A percentile compares a stretch with the other conserved stretches of the same genome.
Conservation (phyloP, 2,888 invertebrate species). For the Eretmocerus hayati region DNA sequence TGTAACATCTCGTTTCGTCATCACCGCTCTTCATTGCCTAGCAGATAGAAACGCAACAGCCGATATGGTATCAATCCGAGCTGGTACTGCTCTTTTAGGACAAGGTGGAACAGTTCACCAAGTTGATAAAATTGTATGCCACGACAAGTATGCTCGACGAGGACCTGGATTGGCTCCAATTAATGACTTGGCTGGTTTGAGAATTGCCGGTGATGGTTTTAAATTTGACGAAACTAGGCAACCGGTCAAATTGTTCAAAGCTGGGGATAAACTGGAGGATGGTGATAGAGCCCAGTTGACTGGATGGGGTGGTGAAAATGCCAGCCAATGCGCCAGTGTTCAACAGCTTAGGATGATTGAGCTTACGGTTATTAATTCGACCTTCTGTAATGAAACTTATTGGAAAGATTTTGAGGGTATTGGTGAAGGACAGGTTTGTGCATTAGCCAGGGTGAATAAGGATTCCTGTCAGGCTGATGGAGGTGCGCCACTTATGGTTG, state of each 20-base stretch:
- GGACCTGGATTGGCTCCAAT: slow-evolving; percentile 24
- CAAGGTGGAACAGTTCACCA: slow-evolving; percentile 49
- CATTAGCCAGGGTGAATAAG: no score
- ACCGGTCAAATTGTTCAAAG: slow-evolving; percentile 46
- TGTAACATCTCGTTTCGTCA: background rate
- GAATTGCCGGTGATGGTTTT: slow-evolving; percentile 47
- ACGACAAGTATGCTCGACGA: slow-evolving; percentile 50
- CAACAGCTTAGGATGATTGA: no score
- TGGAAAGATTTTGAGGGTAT: no score
- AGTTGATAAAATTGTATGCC: slow-evolving; percentile 48
- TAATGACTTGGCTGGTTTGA: slow-evolving; percentile 53
- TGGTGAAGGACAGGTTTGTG: no score
- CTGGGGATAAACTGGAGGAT: slow-evolving; percentile 23
- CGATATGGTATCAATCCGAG: no score
- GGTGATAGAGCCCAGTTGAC: slow-evolving; percentile 22
- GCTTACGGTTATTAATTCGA: no score
- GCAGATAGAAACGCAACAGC: no score
- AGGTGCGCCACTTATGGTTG: no score
- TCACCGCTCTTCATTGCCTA: slow-evolving; percentile 4
- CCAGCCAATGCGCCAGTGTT: no score
- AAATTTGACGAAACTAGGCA: slow-evolving; percentile 47
- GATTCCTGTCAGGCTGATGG: no score
- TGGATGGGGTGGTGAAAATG: slow-evolving; percentile 29
- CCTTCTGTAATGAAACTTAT: no score
- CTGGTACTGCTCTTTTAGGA: slow-evolving; percentile 50